Base-by-base conservation (phyloP, 2,888 invertebrate species). In the Creontiades dilutus region DNA sequence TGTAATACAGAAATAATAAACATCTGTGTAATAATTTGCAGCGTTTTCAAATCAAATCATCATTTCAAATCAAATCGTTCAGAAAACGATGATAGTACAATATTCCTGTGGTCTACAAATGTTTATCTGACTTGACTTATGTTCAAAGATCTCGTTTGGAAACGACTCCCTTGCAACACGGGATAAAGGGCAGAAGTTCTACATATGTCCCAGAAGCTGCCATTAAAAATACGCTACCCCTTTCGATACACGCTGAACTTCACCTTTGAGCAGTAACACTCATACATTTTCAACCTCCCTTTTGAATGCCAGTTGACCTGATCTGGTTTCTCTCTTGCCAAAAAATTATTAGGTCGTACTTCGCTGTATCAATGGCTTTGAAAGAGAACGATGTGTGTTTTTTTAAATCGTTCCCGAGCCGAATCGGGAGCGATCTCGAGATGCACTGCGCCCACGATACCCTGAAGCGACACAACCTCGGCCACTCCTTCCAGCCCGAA, bases 121-220 rank as follows among this genome's bases (percentile, higher is more conserved):
- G n/a, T n/a, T n/a, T n/a, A n/a, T n/a, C n/a, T n/a, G n/a, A n/a
- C n/a, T n/a, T n/a, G n/a, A n/a, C n/a, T n/a, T n/a, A n/a, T n/a
- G n/a, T n/a, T n/a, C n/a, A n/a, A n/a, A n/a, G 27, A 55, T 85
- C 85, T 27, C 11, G 85, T 55, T 85, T 27, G 85, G 61, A 27
- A 82, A 85, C 55, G 61, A 61, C 85, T 61, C 57, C 28, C 16
- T 57, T 37, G 28, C 14, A 61, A 37, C 61, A 3, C 61, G 37
- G n/a, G 13, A 13, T 85, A 55, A 85, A 85, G 85, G 85, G 85
- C 85, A 85, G 61, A 85, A 61, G 85, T 85, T 61, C 85, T 46
- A 84, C 55, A 23, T 55, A 52, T 12, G 85, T 85, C 85, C 1
- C 9, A 57, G 12, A 12, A 12, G 37, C 3, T n/a, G 57, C 3